These are phyloP conservation scores for Archips xylosteana DNA, from an alignment of 2,888 invertebrate species.

Conservation along the genomic window DNA sequence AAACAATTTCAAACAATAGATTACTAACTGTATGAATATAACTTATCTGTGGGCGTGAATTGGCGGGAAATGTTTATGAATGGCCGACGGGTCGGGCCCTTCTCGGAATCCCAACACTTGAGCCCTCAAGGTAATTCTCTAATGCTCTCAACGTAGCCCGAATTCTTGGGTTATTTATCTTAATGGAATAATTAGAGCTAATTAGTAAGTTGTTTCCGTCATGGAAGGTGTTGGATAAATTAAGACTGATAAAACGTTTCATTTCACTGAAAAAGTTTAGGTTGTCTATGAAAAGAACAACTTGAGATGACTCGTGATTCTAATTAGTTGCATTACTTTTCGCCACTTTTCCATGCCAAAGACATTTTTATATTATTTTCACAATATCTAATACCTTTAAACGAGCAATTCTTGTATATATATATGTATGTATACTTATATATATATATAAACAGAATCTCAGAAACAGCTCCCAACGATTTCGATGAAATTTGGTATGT, in stretches of 20 bases:
- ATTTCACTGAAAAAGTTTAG: not conserved
- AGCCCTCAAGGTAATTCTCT: slow-evolving; percentile 26
- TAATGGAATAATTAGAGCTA: slow-evolving; percentile 26
- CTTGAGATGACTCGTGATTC: not conserved
- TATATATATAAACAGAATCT: no score
- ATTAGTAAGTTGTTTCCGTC: slow-evolving; percentile 22
- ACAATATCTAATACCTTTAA: no score
- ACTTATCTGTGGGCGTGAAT: slow-evolving; percentile 28
- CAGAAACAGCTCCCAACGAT: no score
- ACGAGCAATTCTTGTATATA: no score
- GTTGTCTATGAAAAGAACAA: not conserved
- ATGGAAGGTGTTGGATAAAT: not conserved
- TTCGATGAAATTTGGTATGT: no score
- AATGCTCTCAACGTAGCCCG: slow-evolving; percentile 12
- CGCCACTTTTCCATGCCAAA: no score
- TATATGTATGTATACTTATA: no score
- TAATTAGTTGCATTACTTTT: not conserved
- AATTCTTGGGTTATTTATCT: slow-evolving; percentile 24
- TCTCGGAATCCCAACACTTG: slow-evolving; percentile 24
- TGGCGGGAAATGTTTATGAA: slow-evolving; percentile 38
- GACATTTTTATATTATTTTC: no score
- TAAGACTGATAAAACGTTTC: not conserved
- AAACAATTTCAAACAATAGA: slow-evolving; percentile 11
- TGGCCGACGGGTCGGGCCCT: slow-evolving; percentile 20
- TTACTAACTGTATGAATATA: slow-evolving; percentile 17